Evolutionary conservation across 2,888 invertebrate genomes (phyloP).

Genomic region (Subacronicta megacephala): DNA sequence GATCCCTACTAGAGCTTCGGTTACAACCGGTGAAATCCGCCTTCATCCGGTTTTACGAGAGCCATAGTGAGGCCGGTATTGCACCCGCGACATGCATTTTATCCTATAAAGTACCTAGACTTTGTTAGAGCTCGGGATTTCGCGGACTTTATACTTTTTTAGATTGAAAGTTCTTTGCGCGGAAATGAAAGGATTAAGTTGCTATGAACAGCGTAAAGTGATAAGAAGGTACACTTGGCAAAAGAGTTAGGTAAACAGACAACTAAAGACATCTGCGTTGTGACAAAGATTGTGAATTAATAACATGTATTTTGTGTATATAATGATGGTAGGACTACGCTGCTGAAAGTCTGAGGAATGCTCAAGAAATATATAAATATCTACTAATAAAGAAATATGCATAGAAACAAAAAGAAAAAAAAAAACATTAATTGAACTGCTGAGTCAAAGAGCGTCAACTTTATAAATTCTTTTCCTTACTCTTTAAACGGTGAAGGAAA

Average conservation of each 20-base stretch:
- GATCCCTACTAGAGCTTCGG: constrained; percentile 21
- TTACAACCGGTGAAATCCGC: constrained; percentile 37
- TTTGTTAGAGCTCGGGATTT: not conserved
- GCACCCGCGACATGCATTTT: not conserved
- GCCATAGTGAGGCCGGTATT: not conserved
- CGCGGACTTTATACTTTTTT: constrained; percentile 1
- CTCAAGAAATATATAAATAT: no score
- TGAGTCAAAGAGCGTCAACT: no score
- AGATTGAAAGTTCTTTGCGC: constrained; percentile 1
- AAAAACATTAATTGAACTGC: no score
- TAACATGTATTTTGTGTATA: no score
- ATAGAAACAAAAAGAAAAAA: no score
- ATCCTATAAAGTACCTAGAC: not conserved
- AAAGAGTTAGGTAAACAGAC: not conserved
- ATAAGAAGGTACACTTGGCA: not conserved
- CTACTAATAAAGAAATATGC: no score
- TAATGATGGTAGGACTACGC: no score
- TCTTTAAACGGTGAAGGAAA: no score
- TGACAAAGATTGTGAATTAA: constrained; percentile 5
- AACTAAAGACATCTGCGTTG: no score
- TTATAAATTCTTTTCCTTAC: no score
- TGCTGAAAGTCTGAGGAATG: no score
- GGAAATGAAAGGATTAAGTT: not conserved
- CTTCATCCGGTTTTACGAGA: constrained; percentile 25
- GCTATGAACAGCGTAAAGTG: not conserved